These are phyloP conservation scores for Apamea sordens DNA, from an alignment of 2,888 invertebrate species.

Conservation along the genomic window DNA sequence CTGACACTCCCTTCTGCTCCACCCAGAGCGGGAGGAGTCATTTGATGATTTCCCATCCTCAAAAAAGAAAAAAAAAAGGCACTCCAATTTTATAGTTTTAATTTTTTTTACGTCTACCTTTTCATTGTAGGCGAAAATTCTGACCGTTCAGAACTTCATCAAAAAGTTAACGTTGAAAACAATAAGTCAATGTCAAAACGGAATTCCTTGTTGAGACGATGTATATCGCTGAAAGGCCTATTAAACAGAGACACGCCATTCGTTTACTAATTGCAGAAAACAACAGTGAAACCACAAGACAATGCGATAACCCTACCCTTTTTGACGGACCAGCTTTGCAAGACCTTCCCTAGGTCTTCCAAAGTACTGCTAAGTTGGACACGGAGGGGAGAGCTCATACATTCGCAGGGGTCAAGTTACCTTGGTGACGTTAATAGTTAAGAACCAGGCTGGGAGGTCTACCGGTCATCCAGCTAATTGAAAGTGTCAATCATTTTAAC, in stretches of 20 bases:
- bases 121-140: not conserved
- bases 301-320: constrained; percentile 81
- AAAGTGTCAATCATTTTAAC: constrained; percentile 95
- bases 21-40: too few species aligned
- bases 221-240: constrained; percentile 84
- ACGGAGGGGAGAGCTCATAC: constrained; percentile 36
- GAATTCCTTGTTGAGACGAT: constrained; percentile 68
- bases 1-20: too few species aligned
- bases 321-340: constrained; percentile 70
- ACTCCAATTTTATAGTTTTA: not conserved
- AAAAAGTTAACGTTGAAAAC: constrained; percentile 33
- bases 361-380: constrained; percentile 17
- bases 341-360: constrained; percentile 67
- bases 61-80: too few species aligned
- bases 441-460: constrained; percentile 89
- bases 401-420: constrained; percentile 68
- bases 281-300: constrained; percentile 86
- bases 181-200: constrained; percentile 69
- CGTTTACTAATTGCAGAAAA: constrained; percentile 87
- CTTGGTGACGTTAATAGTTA: constrained; percentile 79
- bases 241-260: constrained; percentile 87
- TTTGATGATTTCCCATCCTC: too few species aligned
- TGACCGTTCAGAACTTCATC: not conserved
- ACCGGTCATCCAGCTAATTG: constrained; percentile 93
- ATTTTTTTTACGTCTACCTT: not conserved